phyloP scores from a whole-genome alignment of 1,140 invertebrate species.

The Hyposmocoma kahamanoa region DNA sequence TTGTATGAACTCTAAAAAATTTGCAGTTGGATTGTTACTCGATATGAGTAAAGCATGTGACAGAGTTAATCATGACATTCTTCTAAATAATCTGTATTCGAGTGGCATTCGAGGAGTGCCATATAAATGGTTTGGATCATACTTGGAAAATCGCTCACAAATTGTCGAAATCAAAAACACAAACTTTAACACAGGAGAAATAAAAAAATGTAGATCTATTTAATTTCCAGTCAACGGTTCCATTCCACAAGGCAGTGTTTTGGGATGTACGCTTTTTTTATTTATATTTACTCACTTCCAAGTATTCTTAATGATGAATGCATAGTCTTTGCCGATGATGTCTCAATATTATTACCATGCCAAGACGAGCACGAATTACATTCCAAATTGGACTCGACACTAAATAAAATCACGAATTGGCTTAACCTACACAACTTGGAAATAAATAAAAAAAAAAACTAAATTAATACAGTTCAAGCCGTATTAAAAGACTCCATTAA shows the following conservation, averaged over 20 bases:
- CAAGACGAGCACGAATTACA: not conserved
- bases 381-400: not conserved
- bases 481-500: not conserved
- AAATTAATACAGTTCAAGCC: not conserved
- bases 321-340: not conserved
- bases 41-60: slow-evolving; percentile 7
- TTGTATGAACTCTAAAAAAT: not conserved
- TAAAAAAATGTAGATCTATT: not conserved
- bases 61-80: not conserved
- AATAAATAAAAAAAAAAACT: not conserved
- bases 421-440: not conserved
- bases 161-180: not conserved
- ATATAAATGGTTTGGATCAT: not conserved
- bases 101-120: not conserved
- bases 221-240: not conserved
- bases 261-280: not conserved
- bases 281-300: not conserved
- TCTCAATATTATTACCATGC: not conserved
- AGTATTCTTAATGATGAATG: not conserved
- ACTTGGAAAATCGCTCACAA: not conserved
- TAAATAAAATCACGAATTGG: not conserved
- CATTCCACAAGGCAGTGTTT: not conserved
- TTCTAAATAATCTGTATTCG: not conserved
- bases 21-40: not conserved
- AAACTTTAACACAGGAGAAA: not conserved